Evolutionary conservation across 2,797 vertebrate species (phyloP), one percentile per base, ranked within the genome.

Genomic region (Alectoris magna): DNA sequence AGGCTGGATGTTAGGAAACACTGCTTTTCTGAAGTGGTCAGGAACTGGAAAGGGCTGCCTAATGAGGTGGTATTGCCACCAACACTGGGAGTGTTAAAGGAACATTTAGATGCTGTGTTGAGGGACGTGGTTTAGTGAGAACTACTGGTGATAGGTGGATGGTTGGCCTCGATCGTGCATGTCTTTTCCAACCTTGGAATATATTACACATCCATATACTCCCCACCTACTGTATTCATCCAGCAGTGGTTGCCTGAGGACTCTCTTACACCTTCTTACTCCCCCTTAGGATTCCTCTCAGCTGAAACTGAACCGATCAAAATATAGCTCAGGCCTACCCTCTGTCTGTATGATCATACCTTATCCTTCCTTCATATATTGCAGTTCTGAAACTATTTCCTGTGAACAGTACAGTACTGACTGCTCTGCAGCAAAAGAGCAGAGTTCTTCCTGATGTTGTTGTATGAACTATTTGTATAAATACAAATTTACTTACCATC

Each of bases 401-500:
- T 34, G 13, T 27, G 51, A 64, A 39, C 59, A 36, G 13, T 43
- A 43, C 39, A 43, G 13, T 22, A 13, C 21, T 44, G 7, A 56
- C 27, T 31, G 62, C 62, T 43, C 39, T 80, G 14, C 29, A 87
- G n/a, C 18, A 81, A 19, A 18, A 51, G 21, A 67, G 62, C 38
- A 51, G 8, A 48, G 21, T 9, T 87, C 36, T 27, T 79, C 31
- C 56, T 7, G 63, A 63, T 36, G 36, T 14, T 53, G 39, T 21
- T 41, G 68, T 66, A 60, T 0, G 1, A 56, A 8, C 51, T 85
- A 36, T 5, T 58, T 41, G 19, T 60, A 34, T 6, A 27, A 89
- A 80, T 41, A 87, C 10, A 2, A 8, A 82, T 75, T 43, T 59
- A 96, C 99, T 99, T 97, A 99, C 99, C 99, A 99, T 99, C 96